Base-by-base conservation (phyloP, 2,888 invertebrate species). In the Abrostola tripartita region DNA sequence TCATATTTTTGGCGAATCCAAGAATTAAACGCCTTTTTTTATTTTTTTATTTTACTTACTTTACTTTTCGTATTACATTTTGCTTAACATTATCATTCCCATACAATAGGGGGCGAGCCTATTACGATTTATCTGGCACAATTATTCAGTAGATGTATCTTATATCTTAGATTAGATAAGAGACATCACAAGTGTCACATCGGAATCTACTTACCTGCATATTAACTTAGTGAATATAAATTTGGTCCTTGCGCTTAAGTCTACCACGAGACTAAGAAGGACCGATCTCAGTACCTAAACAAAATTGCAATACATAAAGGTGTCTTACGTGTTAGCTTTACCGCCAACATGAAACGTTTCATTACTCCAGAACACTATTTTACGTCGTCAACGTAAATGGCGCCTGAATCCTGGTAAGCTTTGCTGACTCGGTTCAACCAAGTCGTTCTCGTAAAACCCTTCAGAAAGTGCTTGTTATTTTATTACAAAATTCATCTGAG, bases 371-470 rank as follows among this genome's bases (percentile, higher is more conserved):
- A 58, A 63, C 59, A 60, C 55, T 37, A 54, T 68, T 72, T 78
- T 66, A 73, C 64, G 55, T 68, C 67, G 61, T 52, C 67, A 60
- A 52, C 61, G 62, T 65, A 75, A 72, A 80, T 70, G 57, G 56
- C 68, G 52, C 56, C 55, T 53, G 58, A 65, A 65, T 66, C 69
- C 65, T 52, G n/a, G 63, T 53, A 59, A 68, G 56, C 51, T 64
- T 51, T 64, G 72, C 69, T 69, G 71, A 71, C 62, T 75, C 64
- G 59, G 59, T 76, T 73, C 57, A 71, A 62, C 44, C 66, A 73
- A 78, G 65, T 65, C 60, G 52, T 64, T 61, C 60, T 66, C 68
- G 72, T 82, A 81, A 85, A 83, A 71, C 67, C 71, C 69, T 59
- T 66, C 42, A 62, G 60, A 65, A 61, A 55, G 44, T 59, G 58